Percentiles rank a stretch among this genome's conserved stretches.
Conservation (phyloP, 2,888 invertebrate genomes). For the Sinodicranocentrus sp. region DNA sequence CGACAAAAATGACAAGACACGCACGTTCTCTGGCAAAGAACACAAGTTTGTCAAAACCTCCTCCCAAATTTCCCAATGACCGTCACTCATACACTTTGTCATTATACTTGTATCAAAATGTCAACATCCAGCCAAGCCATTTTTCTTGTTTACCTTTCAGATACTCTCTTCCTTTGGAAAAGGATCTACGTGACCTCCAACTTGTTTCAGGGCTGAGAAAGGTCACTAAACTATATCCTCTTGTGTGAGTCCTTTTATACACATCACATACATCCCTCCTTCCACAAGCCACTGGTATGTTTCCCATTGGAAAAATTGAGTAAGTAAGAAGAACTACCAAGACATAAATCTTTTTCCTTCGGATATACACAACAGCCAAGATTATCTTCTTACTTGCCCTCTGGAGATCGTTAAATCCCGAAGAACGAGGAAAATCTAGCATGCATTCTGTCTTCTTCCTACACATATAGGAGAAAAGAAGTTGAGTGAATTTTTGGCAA, state of each 20-base stretch:
- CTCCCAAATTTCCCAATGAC: too few relatives aligned
- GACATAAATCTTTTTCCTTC: slow-evolving; percentile 46
- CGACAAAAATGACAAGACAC: slow-evolving; percentile 7
- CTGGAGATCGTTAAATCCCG: slow-evolving; percentile 41
- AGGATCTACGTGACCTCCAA: slow-evolving; percentile 49
- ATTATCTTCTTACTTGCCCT: slow-evolving; percentile 43
- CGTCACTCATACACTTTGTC: too few relatives aligned
- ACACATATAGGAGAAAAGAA: neutral
- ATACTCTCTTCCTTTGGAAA: neutral
- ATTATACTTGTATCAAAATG: too few relatives aligned
- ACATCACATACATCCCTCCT: too few relatives aligned
- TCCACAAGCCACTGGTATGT: too few relatives aligned
- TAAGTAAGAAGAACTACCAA: slow-evolving; percentile 22
- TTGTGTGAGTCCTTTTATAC: too few relatives aligned
- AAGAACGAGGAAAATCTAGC: slow-evolving; percentile 8
- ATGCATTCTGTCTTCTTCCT: neutral
- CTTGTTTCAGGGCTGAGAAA: slow-evolving; percentile 35
- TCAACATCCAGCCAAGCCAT: too few relatives aligned
- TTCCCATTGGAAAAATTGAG: slow-evolving; percentile 14
- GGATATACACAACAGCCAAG: slow-evolving; percentile 7
- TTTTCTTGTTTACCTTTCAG: slow-evolving; percentile 22
- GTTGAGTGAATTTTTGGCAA: slow-evolving; percentile 49
- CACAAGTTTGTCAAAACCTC: too few relatives aligned
- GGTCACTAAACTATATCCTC: slow-evolving; percentile 58
- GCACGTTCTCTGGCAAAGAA: neutral